Evolutionary conservation across 1,140 invertebrate species (phyloP), one percentile per base, ranked within the genome.

Genomic region (Papilio polytes): DNA sequence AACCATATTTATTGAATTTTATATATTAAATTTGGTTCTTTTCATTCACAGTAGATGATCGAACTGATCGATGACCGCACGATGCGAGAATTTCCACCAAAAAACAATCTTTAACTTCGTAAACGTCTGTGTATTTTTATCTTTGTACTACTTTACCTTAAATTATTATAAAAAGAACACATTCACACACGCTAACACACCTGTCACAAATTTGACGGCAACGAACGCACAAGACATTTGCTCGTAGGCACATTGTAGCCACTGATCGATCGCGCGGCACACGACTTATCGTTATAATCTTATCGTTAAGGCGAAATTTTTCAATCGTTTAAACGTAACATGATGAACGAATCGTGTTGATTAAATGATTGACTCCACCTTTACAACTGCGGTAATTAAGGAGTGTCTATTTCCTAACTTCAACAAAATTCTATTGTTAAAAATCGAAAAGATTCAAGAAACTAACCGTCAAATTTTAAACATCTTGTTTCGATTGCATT

Each of bases 191-290:
- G 20, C 73, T 10, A 20, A 76, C 74, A 22, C 20, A 74, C 73
- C 74, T 76, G 74, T 76, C 74, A 76, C 20, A 51, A 26, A 76
- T 26, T 76, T 31, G 74, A 46, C 44, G 46, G 46, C 46, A 48
- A 76, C 46, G 4, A 76, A 51, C 9, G 74, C 46, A 22, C 74
- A 76, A 51, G 74, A 76, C 74, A 76, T 76, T 51, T 76, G 74
- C 18, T 76, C 20, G 15, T 53, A 76, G 1, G 20, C 15, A 76
- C 74, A 76, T 76, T 46, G 20, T 76, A 76, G 3, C 74, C 8
- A 76, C 74, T 76, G 74, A 76, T 41, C 20, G 1, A 10, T 12
- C 44, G 22, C 46, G 44, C 46, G 4, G 22, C 74, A 20, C 20
- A 46, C 44, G 1, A 76, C 13, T 53, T 76, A 76, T 76, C 20